Conservation (phyloP, 1,140 invertebrate genomes). For the Megathymus violae region DNA sequence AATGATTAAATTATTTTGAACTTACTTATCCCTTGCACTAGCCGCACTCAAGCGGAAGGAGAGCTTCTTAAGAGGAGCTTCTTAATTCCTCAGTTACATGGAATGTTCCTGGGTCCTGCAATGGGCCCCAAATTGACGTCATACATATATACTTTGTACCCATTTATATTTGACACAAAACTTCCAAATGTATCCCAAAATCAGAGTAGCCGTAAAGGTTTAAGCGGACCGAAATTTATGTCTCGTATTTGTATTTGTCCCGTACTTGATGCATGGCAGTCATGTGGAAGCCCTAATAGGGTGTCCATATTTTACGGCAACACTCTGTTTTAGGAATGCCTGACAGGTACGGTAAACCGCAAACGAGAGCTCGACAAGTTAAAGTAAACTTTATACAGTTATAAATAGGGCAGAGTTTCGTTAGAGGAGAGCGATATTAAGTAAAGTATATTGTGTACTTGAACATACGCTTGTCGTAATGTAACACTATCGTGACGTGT, state of each 20-base stretch:
- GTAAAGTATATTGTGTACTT: conserved; percentile 28
- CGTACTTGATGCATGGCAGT: conserved; percentile 51
- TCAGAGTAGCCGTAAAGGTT: conserved; percentile 46
- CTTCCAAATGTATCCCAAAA: conserved; percentile 33
- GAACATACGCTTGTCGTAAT: conserved; percentile 26
- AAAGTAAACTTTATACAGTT: conserved; percentile 14
- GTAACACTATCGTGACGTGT: conserved; percentile 31
- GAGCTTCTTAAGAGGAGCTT: too few relatives aligned
- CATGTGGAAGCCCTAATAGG: conserved; percentile 51
- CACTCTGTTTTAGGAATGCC: conserved; percentile 43
- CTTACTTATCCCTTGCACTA: too few relatives aligned
- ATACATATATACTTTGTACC: not conserved
- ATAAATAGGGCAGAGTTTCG: conserved; percentile 20
- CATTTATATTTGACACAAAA: not conserved
- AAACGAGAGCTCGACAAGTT: not conserved
- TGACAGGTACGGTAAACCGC: conserved; percentile 35
- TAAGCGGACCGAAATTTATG: conserved; percentile 54
- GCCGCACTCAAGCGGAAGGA: too few relatives aligned
- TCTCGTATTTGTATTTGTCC: conserved; percentile 58
- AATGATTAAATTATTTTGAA: too few relatives aligned
- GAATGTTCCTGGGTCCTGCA: too few relatives aligned
- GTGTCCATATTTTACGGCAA: conserved; percentile 49
- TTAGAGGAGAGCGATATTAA: not conserved
- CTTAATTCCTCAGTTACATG: too few relatives aligned
- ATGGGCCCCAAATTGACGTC: too few relatives aligned